phyloP scores from a whole-genome alignment of 2,888 invertebrate species.

The Oasisia sp. region DNA sequence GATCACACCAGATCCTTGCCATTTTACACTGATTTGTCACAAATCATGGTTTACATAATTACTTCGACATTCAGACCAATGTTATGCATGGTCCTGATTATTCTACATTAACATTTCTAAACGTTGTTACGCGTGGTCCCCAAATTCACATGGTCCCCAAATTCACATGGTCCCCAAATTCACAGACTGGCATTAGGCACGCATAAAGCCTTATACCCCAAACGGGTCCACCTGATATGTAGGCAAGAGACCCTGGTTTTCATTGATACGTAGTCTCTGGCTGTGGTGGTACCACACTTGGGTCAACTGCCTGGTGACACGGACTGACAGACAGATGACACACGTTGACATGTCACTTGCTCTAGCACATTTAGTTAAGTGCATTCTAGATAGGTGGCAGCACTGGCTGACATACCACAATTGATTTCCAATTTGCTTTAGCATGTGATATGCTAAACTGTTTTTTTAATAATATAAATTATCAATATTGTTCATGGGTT shows the following conservation, averaged over 20 bases:
- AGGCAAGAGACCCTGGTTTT: neutral
- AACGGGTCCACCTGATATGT: neutral
- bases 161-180: neutral
- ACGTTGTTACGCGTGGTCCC: neutral
- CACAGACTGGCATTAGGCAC: neutral
- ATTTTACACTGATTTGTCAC: neutral
- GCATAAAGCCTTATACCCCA: neutral
- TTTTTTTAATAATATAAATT: neutral
- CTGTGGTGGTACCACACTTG: neutral
- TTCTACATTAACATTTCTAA: no score
- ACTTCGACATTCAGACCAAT: neutral
- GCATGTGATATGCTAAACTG: neutral
- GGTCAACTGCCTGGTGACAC: neutral
- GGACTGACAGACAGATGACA: neutral
- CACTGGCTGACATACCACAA: conserved; percentile 1
- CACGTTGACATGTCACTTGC: neutral
- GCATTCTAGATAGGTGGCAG: conserved; percentile 1
- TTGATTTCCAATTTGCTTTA: neutral
- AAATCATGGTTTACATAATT: neutral
- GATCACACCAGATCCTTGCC: neutral
- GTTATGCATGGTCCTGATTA: neutral
- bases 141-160: neutral
- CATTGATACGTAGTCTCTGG: neutral
- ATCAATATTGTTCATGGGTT: neutral
- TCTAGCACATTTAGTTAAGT: neutral